Conservation (phyloP, 2,797 vertebrate species). For the Cyprinodon diabolis region DNA sequence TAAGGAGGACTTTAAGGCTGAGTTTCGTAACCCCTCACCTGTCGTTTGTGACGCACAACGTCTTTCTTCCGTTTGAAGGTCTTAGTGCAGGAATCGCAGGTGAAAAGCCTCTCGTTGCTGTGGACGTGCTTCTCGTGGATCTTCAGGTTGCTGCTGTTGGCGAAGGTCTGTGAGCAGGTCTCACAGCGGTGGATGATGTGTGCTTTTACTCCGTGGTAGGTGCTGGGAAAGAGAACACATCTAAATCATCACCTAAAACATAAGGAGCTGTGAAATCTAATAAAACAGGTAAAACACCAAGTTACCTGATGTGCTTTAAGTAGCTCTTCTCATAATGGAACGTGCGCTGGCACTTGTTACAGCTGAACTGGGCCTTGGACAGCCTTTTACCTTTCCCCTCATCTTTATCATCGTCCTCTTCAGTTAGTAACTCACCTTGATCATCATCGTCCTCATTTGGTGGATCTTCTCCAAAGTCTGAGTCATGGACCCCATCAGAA, state of each 20-base stretch:
- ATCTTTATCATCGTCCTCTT: slow-evolving; percentile 42
- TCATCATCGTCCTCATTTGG: slow-evolving; percentile 33
- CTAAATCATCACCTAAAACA: not conserved
- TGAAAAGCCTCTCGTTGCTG: slow-evolving; percentile 90
- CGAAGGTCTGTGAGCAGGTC: slow-evolving; percentile 92
- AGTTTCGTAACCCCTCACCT: slow-evolving; percentile 58
- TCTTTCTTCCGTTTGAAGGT: slow-evolving; percentile 97
- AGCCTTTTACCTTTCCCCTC: slow-evolving; percentile 40
- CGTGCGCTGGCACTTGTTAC: slow-evolving; percentile 87
- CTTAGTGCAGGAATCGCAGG: slow-evolving; percentile 90
- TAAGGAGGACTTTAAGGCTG: accelerated
- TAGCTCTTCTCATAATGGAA: slow-evolving; percentile 97
- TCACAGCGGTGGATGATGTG: slow-evolving; percentile 88
- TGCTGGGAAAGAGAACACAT: slow-evolving; percentile 41
- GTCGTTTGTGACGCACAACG: slow-evolving; percentile 89
- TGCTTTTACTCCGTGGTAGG: slow-evolving; percentile 85
- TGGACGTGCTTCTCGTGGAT: slow-evolving; percentile 97
- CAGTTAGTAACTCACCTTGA: slow-evolving; percentile 33
- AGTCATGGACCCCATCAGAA: slow-evolving; percentile 19
- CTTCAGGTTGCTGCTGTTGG: slow-evolving; percentile 95
- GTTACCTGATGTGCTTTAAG: slow-evolving; percentile 88
- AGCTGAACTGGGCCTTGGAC: slow-evolving; percentile 83
- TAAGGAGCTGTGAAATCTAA: not conserved
- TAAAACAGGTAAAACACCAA: not conserved
- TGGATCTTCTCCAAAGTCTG: slow-evolving; percentile 36